Percentiles rank a stretch among this genome's conserved stretches.
Conservation (phyloP, 2,113 vertebrate genomes). For the Naja naja region DNA sequence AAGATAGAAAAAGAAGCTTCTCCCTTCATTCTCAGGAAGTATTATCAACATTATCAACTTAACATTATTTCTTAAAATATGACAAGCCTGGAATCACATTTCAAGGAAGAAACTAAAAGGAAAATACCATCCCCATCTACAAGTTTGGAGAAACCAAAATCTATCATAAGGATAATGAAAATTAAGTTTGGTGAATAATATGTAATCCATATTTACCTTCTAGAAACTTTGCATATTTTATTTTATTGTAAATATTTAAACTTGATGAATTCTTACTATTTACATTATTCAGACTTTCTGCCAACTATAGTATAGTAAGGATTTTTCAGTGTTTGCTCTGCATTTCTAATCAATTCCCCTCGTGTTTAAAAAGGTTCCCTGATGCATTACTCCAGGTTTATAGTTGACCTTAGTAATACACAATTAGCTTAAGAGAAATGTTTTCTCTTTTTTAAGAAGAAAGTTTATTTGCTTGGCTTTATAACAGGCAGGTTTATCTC, state of each 20-base stretch:
- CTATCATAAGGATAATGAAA: background rate
- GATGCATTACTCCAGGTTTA: slow-evolving; percentile 28
- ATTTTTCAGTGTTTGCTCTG: slow-evolving; percentile 33
- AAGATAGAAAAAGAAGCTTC: background rate
- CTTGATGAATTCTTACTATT: slow-evolving; percentile 36
- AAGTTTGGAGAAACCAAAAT: background rate
- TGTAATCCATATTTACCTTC: slow-evolving; percentile 11
- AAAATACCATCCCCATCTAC: background rate
- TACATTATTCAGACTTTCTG: slow-evolving; percentile 35
- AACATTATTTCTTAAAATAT: background rate
- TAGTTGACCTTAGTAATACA: slow-evolving; percentile 17
- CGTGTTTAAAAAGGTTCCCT: slow-evolving; percentile 25
- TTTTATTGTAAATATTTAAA: slow-evolving; percentile 31
- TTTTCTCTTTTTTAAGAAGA: slow-evolving; percentile 20
- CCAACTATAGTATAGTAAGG: slow-evolving; percentile 17
- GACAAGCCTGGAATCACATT: background rate
- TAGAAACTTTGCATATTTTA: slow-evolving; percentile 18
- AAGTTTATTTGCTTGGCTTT: slow-evolving; percentile 21
- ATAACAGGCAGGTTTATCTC: background rate
- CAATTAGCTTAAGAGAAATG: slow-evolving; percentile 44
- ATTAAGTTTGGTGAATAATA: background rate
- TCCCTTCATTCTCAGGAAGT: background rate
- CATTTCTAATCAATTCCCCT: slow-evolving; percentile 41
- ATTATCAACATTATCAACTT: background rate
- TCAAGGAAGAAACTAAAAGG: background rate